Evolutionary conservation across 2,888 invertebrate genomes (phyloP).

Genomic region (Alviniconcha strummeri): DNA sequence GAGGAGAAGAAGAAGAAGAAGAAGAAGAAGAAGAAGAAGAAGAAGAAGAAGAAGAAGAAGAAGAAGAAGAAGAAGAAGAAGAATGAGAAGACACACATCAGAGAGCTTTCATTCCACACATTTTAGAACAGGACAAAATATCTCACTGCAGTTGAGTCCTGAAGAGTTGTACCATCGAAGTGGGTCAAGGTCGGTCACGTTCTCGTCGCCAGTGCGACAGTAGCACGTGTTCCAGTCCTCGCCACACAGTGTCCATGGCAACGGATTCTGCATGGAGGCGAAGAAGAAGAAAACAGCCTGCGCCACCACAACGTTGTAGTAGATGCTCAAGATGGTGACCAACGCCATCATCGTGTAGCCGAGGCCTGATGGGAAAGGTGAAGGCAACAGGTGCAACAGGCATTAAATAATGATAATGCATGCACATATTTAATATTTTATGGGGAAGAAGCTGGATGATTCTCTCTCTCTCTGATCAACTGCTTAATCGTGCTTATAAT

Average conservation of each 20-base stretch:
- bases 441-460: too few relatives aligned
- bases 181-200: slow-evolving; percentile 39
- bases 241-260: slow-evolving; percentile 64
- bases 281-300: slow-evolving; percentile 64
- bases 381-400: not conserved
- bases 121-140: not conserved
- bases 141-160: slow-evolving; percentile 57
- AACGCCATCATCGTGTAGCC: slow-evolving; percentile 62
- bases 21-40: not conserved
- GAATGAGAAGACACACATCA: not conserved
- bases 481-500: too few relatives aligned
- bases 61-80: not conserved
- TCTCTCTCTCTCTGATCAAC: too few relatives aligned
- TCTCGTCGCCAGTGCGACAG: slow-evolving; percentile 52
- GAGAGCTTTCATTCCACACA: slow-evolving; percentile 32
- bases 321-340: slow-evolving; percentile 58
- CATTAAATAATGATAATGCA: too few relatives aligned
- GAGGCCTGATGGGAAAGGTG: slow-evolving; percentile 50
- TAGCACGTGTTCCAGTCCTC: slow-evolving; percentile 63
- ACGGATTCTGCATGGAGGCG: slow-evolving; percentile 57
- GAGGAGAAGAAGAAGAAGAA: not conserved
- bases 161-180: slow-evolving; percentile 48
- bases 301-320: slow-evolving; percentile 68
- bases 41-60: not conserved
- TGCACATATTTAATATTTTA: too few relatives aligned